Base-by-base conservation (phyloP, 23 tunicate genomes). In the Phallusia fumigata region DNA sequence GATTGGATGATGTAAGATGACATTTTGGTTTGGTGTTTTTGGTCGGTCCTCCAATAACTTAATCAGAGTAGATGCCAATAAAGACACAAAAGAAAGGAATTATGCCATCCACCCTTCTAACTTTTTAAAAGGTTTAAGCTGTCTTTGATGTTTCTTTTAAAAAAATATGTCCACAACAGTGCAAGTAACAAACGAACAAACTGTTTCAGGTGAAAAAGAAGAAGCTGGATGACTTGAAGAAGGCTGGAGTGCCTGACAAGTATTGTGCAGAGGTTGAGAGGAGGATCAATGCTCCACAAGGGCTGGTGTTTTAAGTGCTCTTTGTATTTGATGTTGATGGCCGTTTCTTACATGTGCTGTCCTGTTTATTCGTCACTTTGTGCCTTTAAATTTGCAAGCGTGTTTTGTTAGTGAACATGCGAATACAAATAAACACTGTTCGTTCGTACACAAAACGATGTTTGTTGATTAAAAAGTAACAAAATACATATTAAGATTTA, bases 181-280 rank as follows among this genome's bases (percentile, higher is more conserved):
- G 8, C 1, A 58, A 58, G 16, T 58, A 24, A 58, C 69, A 58
- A 58, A 58, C 69, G 15, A 21, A 34, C 32, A 5, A 5, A 5
- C 13, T 86, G 19, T 10, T 77, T 35, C 74, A 95, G 95, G 96
- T 95, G 65, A 95, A 95, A 51, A 80, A 87, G 85, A 90, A 91
- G 88, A 96, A 96, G 82, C 73, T 96, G 33, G 90, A 88, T n/a
- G 79, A 79, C 31, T 52, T 96, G 44, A 86, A 93, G 53, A 84
- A 88, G 31, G 99, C 99, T 36, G 99, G 99, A 11, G 94, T 96
- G 0, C 99, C 99, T n/a, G 96, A 69, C 10, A 96, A 96, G 78
- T 96, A 96, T 75, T 88, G 96, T 52, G 93, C 96, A 21, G 99
- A 91, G 82, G 94, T 96, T 3, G 96, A 88, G 64, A 86, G 98